These are phyloP conservation scores for Enteromius treurensis DNA, from an alignment of 2,797 vertebrate genomes.

Conservation along the genomic window DNA sequence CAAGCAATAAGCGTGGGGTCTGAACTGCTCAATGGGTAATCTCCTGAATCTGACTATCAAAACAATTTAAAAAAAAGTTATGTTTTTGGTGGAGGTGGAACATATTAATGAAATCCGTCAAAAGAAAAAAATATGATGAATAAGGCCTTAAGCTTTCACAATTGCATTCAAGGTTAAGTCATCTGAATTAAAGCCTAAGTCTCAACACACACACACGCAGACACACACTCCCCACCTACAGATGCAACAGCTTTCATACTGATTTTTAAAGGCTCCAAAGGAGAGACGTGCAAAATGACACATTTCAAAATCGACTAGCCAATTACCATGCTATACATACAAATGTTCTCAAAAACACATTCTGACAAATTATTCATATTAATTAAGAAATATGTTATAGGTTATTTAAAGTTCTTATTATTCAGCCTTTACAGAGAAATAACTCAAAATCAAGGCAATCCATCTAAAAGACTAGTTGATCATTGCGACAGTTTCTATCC, in stretches of 20 bases:
- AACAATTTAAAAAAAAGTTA: neutral
- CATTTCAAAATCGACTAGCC: neutral
- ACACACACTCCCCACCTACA: neutral
- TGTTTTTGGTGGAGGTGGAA: neutral
- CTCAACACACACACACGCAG: neutral
- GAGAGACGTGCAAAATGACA: neutral
- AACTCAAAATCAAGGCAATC: neutral
- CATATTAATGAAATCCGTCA: too few relatives aligned
- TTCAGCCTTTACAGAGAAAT: neutral
- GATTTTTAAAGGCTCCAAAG: constrained; percentile 5
- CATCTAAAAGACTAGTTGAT: neutral
- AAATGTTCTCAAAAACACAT: neutral
- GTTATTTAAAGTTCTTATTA: neutral
- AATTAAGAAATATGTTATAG: neutral
- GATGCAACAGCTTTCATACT: neutral
- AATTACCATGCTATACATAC: neutral
- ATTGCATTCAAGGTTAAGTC: constrained; percentile 1
- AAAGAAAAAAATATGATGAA: neutral
- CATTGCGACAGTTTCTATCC: neutral
- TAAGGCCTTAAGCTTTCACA: neutral
- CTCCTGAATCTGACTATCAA: neutral
- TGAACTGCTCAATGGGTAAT: neutral
- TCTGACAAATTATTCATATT: neutral
- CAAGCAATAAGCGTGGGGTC: neutral
- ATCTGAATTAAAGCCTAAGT: constrained; percentile 1